Evolutionary conservation across 2,113 vertebrate genomes (phyloP).

Genomic region (Percina caprodes): DNA sequence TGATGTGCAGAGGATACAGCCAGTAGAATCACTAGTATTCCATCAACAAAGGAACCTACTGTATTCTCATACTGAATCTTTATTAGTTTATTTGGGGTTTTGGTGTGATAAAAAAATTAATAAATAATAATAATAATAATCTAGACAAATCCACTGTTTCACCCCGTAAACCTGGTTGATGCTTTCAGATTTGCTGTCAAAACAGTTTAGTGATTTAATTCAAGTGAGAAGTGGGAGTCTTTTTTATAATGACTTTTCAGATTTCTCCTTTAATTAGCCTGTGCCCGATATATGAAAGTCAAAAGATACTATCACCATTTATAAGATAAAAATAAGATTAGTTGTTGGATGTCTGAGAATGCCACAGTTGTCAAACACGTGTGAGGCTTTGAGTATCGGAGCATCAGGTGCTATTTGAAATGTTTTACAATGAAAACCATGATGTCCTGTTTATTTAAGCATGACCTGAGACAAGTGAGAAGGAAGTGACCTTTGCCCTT

Average conservation of each 20-base stretch:
- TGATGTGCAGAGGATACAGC: neutral
- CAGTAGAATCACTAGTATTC: too few relatives aligned
- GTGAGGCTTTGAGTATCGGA: neutral
- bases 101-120: too few relatives aligned
- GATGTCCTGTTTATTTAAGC: neutral
- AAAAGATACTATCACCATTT: neutral
- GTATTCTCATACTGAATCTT: neutral
- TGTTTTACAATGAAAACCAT: neutral
- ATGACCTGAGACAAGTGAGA: neutral
- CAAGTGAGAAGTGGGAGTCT: neutral
- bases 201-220: neutral
- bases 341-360: neutral
- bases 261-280: neutral
- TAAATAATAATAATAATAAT: neutral
- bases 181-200: neutral
- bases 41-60: neutral
- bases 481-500: constrained; percentile 10
- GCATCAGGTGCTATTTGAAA: neutral
- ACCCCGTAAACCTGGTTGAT: neutral
- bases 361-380: neutral
- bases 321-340: neutral
- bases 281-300: neutral
- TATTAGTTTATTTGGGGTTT: neutral
- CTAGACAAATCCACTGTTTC: neutral
- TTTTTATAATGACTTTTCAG: neutral